Evolutionary conservation across 2,113 vertebrate genomes (phyloP).

Genomic region (Chloroceryle aenea): DNA sequence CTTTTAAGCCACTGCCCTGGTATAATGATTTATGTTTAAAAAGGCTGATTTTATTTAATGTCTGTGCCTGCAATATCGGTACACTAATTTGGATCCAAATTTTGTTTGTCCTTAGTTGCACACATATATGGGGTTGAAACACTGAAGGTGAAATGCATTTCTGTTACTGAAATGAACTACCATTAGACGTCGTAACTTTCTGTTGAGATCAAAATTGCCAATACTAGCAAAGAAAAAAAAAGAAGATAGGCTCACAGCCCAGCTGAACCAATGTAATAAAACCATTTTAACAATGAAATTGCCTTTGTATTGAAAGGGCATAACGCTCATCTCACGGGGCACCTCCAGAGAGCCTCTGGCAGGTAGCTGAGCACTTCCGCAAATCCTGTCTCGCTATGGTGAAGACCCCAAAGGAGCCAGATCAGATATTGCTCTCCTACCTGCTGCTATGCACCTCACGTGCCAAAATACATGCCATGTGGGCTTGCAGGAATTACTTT

Average conservation of each 20-base stretch:
- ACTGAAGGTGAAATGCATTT: not conserved
- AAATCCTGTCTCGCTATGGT: rapidly evolving
- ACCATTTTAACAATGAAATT: not conserved
- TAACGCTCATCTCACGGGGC: not conserved
- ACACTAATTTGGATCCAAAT: not conserved
- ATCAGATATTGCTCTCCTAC: not conserved
- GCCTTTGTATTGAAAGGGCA: not conserved
- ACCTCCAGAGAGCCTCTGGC: not conserved
- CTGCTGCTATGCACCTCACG: not conserved
- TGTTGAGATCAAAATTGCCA: not conserved
- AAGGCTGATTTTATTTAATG: not conserved
- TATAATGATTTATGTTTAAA: not conserved
- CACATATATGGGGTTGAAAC: rapidly evolving
- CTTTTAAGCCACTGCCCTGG: not conserved
- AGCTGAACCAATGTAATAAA: not conserved
- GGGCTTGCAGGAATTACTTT: not conserved
- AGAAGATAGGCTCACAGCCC: not conserved
- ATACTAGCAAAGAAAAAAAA: not conserved
- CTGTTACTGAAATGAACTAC: not conserved
- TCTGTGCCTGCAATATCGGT: not conserved
- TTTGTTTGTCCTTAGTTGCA: not conserved
- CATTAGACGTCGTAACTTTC: not conserved
- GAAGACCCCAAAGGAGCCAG: not conserved
- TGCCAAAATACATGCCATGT: rapidly evolving
- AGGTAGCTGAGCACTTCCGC: not conserved